Evolutionary conservation across 2,113 vertebrate genomes (phyloP), one percentile per base, ranked within the genome.

Genomic region (Burhinus oedicnemus): DNA sequence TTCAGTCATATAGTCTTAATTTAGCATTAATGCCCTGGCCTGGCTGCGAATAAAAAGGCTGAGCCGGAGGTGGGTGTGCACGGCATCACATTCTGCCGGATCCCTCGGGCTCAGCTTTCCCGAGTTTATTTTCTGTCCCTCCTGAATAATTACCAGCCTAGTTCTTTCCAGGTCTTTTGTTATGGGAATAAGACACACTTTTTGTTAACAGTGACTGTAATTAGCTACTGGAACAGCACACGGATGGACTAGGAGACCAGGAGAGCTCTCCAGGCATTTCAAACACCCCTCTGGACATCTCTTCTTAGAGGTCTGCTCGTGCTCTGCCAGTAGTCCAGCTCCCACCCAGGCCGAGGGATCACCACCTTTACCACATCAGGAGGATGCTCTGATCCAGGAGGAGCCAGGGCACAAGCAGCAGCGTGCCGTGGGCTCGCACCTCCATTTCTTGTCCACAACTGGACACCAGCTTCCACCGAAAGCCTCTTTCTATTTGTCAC

Each of bases 141-240:
- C 69, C 65, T 89, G 54, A 75, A 87, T 93, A 94, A 96, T 87
- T 49, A 87, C 42, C 69, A 78, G 27, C 1, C 81, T 40, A 34
- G 6, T 26, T 87, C 83, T 91, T 84, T 55, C 87, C 89, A 94
- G 52, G 65, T 76, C 93, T 93, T 95, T 95, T 90, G 89, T 81
- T 74, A 18, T 8, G 93, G 91, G 83, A 96, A 68, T 71, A 68
- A 87, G 89, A 84, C 16, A 61, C 8, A 8, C 23, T 27, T 89
- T 91, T 60, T 60, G 21, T 83, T 96, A 90, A 32, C 34, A 23
- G 61, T 20, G 84, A 40, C 70, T 40, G 30, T 15, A 40, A 55
- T 76, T 52, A 85, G 61, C 81, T 85, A 8, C 84, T 57, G 69
- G 57, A 68, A n/a, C 9, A 20, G 74, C 60, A 32, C 47, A n/a